Conservation (phyloP, 2,113 vertebrate species). For the Podarcis muralis region DNA sequence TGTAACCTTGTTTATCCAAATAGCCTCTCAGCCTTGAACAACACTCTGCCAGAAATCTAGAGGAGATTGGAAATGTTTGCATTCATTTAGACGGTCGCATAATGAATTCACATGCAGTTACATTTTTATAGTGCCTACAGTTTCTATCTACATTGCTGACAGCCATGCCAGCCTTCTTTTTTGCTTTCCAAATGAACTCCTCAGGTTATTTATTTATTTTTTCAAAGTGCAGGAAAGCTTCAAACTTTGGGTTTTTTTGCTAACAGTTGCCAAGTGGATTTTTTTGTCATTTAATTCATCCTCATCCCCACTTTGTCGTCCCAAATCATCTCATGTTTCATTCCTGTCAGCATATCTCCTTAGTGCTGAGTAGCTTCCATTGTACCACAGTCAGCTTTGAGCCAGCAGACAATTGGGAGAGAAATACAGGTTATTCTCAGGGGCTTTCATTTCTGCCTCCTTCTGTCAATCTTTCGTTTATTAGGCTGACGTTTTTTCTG, state of each 20-base stretch:
- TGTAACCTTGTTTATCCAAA: neutral
- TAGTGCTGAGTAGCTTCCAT: neutral
- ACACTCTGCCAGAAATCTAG: neutral
- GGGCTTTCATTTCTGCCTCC: neutral
- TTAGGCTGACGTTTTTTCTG: accelerated
- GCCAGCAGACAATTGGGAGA: neutral
- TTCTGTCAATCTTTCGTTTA: neutral
- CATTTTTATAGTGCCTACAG: neutral
- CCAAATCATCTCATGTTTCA: neutral
- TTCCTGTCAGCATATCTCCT: neutral
- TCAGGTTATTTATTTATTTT: neutral
- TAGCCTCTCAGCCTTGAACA: neutral
- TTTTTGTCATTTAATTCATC: constrained; percentile 20
- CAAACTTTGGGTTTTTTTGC: neutral
- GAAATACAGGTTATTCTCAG: neutral
- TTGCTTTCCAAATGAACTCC: neutral
- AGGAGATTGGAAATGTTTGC: neutral
- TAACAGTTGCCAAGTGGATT: constrained; percentile 13
- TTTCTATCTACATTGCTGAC: neutral
- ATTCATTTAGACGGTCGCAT: neutral
- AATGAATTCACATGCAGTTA: neutral
- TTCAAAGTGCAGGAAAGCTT: neutral
- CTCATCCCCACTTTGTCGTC: neutral
- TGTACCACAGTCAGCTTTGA: neutral
- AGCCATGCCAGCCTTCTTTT: neutral